These are phyloP conservation scores for Toxotes jaculatrix DNA, from an alignment of 2,113 vertebrate genomes.

Conservation along the genomic window DNA sequence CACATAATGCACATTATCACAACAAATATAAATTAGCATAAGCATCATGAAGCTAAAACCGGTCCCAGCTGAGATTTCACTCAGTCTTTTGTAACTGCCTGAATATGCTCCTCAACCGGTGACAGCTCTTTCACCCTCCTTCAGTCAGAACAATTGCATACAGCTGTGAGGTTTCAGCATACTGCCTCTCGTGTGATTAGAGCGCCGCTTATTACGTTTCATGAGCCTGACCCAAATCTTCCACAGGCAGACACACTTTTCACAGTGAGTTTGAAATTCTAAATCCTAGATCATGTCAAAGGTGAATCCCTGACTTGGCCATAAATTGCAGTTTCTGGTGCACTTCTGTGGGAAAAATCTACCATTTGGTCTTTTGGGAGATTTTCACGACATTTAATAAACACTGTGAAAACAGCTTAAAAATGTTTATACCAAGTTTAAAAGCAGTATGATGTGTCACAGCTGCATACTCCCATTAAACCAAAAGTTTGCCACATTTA, in stretches of 20 bases:
- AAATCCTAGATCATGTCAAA: slow-evolving; percentile 77
- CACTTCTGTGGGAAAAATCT: slow-evolving; percentile 38
- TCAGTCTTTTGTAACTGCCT: slow-evolving; percentile 47
- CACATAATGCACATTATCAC: slow-evolving; percentile 31
- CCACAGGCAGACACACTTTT: slow-evolving; percentile 65
- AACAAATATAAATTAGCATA: slow-evolving; percentile 57
- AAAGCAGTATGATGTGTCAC: slow-evolving; percentile 14
- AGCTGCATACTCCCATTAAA: slow-evolving; percentile 7
- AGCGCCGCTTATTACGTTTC: slow-evolving; percentile 77
- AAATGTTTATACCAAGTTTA: slow-evolving; percentile 35
- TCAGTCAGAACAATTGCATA: slow-evolving; percentile 63
- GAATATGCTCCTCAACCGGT: slow-evolving; percentile 55
- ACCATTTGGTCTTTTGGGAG: slow-evolving; percentile 2
- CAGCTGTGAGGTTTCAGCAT: slow-evolving; percentile 70
- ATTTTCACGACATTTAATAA: slow-evolving; percentile 43
- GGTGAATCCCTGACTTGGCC: slow-evolving; percentile 69
- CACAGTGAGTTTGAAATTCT: slow-evolving; percentile 66
- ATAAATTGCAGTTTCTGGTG: slow-evolving; percentile 66
- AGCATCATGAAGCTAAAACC: slow-evolving; percentile 56
- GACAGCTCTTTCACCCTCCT: slow-evolving; percentile 59
- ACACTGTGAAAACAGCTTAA: slow-evolving; percentile 5
- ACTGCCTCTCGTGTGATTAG: slow-evolving; percentile 75
- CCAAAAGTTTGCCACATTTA: slow-evolving; percentile 27
- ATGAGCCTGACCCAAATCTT: slow-evolving; percentile 84
- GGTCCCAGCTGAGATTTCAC: slow-evolving; percentile 67